These are phyloP conservation scores for Actinia tenebrosa DNA, from an alignment of 64 coral and sea anemone genomes.

Conservation along the genomic window DNA sequence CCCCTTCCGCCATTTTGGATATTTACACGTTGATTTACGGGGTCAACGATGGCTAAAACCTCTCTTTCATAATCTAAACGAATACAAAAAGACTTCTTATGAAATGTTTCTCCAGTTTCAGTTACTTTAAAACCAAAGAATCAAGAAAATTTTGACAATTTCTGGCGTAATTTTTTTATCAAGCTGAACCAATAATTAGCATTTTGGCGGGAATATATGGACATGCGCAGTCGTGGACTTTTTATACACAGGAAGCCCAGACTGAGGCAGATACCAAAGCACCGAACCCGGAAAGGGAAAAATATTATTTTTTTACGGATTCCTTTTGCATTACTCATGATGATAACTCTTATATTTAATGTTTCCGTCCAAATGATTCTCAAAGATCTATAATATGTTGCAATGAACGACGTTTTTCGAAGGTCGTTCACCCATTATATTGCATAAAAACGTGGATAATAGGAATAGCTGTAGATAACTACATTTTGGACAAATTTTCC, in stretches of 20 bases:
- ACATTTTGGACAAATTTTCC: background rate
- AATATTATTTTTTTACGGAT: background rate
- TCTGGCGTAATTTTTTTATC: background rate
- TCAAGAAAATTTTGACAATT: background rate
- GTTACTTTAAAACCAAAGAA: background rate
- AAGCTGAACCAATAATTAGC: background rate
- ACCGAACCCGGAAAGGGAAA: background rate
- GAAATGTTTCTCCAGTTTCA: background rate
- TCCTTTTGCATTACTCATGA: background rate
- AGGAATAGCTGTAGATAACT: no score
- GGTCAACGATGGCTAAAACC: background rate
- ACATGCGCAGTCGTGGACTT: conserved; percentile 45
- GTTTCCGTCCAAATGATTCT: no score
- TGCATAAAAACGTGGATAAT: no score
- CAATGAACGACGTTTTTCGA: no score
- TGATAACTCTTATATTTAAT: background rate
- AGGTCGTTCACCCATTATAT: no score
- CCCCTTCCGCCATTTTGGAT: conserved; percentile 60
- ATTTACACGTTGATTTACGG: background rate
- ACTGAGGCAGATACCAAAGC: background rate
- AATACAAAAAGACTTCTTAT: background rate
- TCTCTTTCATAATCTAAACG: background rate
- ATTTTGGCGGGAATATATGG: conserved; percentile 72
- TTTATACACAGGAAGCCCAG: conserved; percentile 7
- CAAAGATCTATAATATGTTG: no score